phyloP scores from a whole-genome alignment of 2,888 invertebrate species.

The Melitaea athalia region DNA sequence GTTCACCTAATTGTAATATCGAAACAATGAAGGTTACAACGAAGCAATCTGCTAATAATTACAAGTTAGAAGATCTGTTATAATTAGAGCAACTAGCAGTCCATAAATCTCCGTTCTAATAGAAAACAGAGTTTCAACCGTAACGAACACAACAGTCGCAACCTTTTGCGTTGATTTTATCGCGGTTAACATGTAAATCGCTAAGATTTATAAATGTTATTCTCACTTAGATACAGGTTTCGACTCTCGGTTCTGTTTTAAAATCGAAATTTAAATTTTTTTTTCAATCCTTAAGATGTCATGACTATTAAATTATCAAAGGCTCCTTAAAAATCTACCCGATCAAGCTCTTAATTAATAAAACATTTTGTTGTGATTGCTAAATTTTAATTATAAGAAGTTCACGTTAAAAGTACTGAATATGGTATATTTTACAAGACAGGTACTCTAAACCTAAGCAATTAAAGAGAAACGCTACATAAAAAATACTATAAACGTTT shows the following conservation, averaged over 20 bases:
- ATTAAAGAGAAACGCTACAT: background rate
- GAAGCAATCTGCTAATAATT: conserved; percentile 29
- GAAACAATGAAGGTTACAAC: conserved; percentile 33
- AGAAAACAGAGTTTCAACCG: conserved; percentile 45
- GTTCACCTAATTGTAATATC: conserved; percentile 28
- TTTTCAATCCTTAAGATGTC: background rate
- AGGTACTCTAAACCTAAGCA: background rate
- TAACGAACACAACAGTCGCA: conserved; percentile 47
- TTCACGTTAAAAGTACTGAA: background rate
- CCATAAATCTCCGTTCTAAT: conserved; percentile 46
- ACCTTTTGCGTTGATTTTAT: conserved; percentile 44
- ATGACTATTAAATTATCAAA: background rate
- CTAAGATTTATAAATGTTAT: conserved; percentile 44
- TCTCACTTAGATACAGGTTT: conserved; percentile 15
- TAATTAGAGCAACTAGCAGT: conserved; percentile 45
- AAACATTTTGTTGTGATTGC: too few relatives aligned
- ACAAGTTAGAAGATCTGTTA: conserved; percentile 35
- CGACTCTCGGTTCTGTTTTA: conserved; percentile 11
- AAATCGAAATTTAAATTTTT: background rate
- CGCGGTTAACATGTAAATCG: conserved; percentile 44
- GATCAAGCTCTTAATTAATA: background rate
- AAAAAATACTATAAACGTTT: conserved; percentile 13
- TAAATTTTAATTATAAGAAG: background rate
- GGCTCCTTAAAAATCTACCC: background rate
- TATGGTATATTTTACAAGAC: too few relatives aligned